Percentiles rank a stretch among this genome's conserved stretches.
These are phyloP conservation scores for Chlamydotis undulata DNA, from an alignment of 2,113 vertebrate species.

Conservation along the genomic window DNA sequence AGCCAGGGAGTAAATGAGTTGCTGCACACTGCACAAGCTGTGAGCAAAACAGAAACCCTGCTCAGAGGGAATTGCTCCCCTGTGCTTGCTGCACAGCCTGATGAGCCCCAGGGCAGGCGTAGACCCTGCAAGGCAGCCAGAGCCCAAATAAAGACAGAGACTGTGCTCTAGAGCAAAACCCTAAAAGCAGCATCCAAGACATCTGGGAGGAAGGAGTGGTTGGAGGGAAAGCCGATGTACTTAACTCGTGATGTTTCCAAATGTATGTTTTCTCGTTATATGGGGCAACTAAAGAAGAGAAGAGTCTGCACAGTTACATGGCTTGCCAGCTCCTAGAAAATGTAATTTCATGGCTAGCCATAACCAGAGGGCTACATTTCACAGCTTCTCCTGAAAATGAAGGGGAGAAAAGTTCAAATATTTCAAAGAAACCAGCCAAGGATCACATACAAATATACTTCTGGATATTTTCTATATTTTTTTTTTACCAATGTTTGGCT, in stretches of 20 bases:
- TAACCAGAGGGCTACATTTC: background rate
- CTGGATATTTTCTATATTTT: background rate
- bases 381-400: background rate
- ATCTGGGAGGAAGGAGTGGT: background rate
- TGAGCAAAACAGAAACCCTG: background rate
- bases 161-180: background rate
- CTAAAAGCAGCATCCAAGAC: background rate
- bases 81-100: background rate
- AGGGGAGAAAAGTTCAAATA: background rate
- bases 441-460: background rate
- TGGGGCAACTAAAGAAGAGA: background rate
- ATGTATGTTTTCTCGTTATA: accelerated
- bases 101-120: accelerated
- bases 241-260: background rate
- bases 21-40: background rate
- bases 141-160: background rate
- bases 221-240: background rate
- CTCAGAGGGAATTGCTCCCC: background rate
- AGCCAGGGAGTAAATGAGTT: background rate
- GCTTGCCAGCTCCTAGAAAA: background rate
- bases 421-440: background rate
- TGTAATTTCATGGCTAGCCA: background rate
- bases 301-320: background rate
- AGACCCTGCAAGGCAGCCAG: background rate
- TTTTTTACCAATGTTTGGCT: background rate